Base-by-base conservation (phyloP, 2,797 vertebrate genomes). In the Amazona ochrocephala region DNA sequence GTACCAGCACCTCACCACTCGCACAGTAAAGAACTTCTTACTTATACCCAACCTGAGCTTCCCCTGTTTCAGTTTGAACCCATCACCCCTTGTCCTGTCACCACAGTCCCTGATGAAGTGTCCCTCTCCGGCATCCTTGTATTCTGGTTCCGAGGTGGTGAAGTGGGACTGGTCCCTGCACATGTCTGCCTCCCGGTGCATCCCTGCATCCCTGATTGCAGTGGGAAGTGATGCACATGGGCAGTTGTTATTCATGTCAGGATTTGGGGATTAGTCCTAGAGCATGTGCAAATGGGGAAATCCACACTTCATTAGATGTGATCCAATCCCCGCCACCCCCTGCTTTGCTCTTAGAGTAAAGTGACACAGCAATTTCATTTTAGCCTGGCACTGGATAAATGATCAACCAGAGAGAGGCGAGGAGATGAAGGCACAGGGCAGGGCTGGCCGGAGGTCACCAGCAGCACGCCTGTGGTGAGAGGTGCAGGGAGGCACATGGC, bases 251-350 rank as follows among this genome's bases (percentile, higher is more conserved):
- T 95, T 97, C 97, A 95, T 96, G 98, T 97, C 97, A 98, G 97
- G 96, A 90, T 97, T 97, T 97, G 98, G 98, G 97, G 97, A 97
- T 98, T 82, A 97, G 96, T 96, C 97, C 96, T 95, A 92, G 8
- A 75, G 95, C 97, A 97, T 94, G 93, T 97, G 97, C 95, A 97
- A 97, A 97, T 61, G 96, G 98, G 97, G 97, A 98, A 98, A 98
- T 97, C 98, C 97, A 97, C 97, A 94, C 98, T 97, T 98, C 96
- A 98, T 98, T 98, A 98, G 67, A 58, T 34, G 70, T 66, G 47
- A 81, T 79, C 64, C 72, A 65, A 26, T 23, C 44, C 70, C 60
- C 2, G 14, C 80, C 4, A 4, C 26, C 66, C 39, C 37, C n/a
- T 58, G 60, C 75, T 88, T 73, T 44, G 58, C 48, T 51, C 32